Base-by-base conservation (phyloP, 2,113 vertebrate genomes). In the Cyrtonyx montezumae region DNA sequence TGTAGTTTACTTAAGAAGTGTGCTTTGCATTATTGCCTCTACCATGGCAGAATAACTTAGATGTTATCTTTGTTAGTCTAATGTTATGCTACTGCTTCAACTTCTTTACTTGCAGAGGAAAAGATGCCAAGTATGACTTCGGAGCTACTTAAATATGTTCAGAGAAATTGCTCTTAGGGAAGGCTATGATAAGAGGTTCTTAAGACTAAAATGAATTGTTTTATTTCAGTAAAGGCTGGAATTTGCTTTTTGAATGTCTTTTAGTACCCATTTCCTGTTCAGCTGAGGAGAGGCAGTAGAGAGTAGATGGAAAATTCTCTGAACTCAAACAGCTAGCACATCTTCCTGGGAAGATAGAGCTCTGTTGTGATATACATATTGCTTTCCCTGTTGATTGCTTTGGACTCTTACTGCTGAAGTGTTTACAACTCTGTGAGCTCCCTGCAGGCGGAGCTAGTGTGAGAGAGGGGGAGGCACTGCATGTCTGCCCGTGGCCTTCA, bases 41-140 rank as follows among this genome's bases (percentile, higher is more conserved):
- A 17, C 6, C 19, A 58, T 68, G 37, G 20, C 32, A 90, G 36
- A 79, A 25, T 58, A 84, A 76, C 46, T 32, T 71, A 58, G 65
- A 55, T 58, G 21, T 5, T 83, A 36, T 42, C 34, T 81, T 65
- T 18, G 6, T 84, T 79, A 30, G 9, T 12, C 23, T 30, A 26
- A 19, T 15, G 28, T 49, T 34, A 21, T 46, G 34, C 65, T 66
- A 8, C 25, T 73, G 28, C 63, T 86, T 53, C 65, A 55, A 28
- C 51, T 65, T 28, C 78, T 71, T 68, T 61, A 37, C 11, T 30
- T 40, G 8, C 11, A 73, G 45, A 25, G 12, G 4, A 9, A 75
- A 67, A 84, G 58, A 48, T 71, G 11, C 11, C 75, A 68, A 88
- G 65, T 84, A 71, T 78, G 26, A 94, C 92, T 91, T 79, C 79